These are phyloP conservation scores for Colossoma macropomum DNA, from an alignment of 2,113 vertebrate species.

Conservation along the genomic window DNA sequence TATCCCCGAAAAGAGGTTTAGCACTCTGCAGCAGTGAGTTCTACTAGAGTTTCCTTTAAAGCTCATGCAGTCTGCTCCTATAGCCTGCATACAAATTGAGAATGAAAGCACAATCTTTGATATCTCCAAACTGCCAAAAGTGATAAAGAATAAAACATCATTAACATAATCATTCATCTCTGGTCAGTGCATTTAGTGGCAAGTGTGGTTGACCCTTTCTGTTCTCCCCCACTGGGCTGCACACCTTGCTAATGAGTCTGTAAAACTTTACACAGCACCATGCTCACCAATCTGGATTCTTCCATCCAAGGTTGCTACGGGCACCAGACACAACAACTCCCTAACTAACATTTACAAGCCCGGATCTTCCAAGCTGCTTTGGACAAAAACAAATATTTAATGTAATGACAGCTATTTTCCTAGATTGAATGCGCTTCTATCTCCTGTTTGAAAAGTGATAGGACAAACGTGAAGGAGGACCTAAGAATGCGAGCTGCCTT, in stretches of 20 bases:
- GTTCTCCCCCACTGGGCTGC: constrained; percentile 12
- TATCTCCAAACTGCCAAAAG: too few relatives aligned
- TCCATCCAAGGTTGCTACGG: constrained; percentile 66
- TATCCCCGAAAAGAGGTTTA: background rate
- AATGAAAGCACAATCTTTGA: too few relatives aligned
- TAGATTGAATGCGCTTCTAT: background rate
- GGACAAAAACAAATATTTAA: constrained; percentile 35
- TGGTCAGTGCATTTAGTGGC: constrained; percentile 7
- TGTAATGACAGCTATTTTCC: constrained; percentile 28
- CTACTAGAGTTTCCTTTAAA: background rate
- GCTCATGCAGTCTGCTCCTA: background rate
- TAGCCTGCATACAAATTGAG: background rate
- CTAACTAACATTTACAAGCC: constrained; percentile 62
- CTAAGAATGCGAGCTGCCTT: background rate
- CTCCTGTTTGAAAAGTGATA: background rate
- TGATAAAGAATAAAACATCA: background rate
- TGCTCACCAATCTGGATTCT: constrained; percentile 62
- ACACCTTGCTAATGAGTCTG: constrained; percentile 63
- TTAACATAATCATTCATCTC: constrained; percentile 3
- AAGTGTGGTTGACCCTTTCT: constrained; percentile 9
- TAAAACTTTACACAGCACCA: constrained; percentile 68
- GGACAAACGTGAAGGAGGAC: constrained; percentile 4
- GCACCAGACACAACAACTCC: constrained; percentile 73
- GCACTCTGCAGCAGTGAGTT: background rate
- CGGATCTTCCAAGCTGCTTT: constrained; percentile 63